Evolutionary conservation across 2,888 invertebrate genomes (phyloP).

Genomic region (Leptopilina drosophilae): DNA sequence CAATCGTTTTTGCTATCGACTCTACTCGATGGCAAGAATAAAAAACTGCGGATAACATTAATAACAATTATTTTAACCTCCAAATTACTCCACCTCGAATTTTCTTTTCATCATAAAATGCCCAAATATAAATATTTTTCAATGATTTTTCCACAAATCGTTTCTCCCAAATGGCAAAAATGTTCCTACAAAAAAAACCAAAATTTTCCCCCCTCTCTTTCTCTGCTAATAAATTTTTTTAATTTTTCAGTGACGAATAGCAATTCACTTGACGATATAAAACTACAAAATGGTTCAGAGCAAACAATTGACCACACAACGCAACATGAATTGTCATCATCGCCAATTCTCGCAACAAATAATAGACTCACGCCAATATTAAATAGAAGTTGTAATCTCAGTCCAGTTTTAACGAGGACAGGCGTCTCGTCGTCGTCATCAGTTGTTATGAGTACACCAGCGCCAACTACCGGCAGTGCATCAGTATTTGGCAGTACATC

Average conservation of each 20-base stretch:
- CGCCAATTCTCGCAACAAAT: slow-evolving; percentile 63
- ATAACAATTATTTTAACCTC: background rate
- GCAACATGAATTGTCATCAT: slow-evolving; percentile 64
- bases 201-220: background rate
- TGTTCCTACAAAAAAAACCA: background rate
- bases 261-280: slow-evolving; percentile 72
- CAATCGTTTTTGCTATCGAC: background rate
- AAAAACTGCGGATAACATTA: background rate
- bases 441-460: slow-evolving; percentile 60
- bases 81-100: slow-evolving; percentile 1
- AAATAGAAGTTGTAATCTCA: slow-evolving; percentile 67
- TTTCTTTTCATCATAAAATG: background rate
- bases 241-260: slow-evolving; percentile 69
- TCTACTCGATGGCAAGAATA: background rate
- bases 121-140: background rate
- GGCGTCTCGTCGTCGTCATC: slow-evolving; percentile 51
- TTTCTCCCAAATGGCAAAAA: background rate
- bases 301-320: slow-evolving; percentile 57
- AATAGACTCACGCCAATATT: slow-evolving; percentile 71
- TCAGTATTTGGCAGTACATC: slow-evolving; percentile 69
- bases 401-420: slow-evolving; percentile 67
- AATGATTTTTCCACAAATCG: background rate
- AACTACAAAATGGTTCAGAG: slow-evolving; percentile 64
- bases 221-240: background rate
- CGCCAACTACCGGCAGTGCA: slow-evolving; percentile 53